A percentile compares a stretch with the other conserved stretches of the same genome.
These are phyloP conservation scores for Smutsia gigantea DNA, from an alignment of 2,797 vertebrate genomes.

Conservation along the genomic window DNA sequence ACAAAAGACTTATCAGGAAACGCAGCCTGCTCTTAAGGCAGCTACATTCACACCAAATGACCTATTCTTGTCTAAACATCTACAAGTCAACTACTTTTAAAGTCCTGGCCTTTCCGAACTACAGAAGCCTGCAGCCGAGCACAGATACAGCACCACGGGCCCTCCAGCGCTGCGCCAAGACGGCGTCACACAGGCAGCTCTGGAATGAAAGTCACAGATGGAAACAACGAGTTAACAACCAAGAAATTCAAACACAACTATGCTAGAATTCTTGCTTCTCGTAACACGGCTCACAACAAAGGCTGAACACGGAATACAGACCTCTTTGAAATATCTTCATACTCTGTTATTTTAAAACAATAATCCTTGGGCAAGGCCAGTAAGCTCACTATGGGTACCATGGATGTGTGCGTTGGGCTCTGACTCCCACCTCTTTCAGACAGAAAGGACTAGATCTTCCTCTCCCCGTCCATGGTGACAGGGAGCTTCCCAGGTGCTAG, in stretches of 20 bases:
- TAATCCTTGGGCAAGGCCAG: neutral
- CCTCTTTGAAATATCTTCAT: neutral
- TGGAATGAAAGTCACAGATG: neutral
- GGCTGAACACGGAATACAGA: neutral
- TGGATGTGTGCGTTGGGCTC: conserved; percentile 90
- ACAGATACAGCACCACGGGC: neutral
- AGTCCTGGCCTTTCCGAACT: neutral
- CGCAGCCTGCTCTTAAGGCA: neutral
- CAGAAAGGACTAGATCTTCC: conserved; percentile 90
- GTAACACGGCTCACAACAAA: neutral
- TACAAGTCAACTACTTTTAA: neutral
- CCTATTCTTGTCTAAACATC: neutral
- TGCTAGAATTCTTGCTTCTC: neutral
- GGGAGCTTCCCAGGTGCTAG: conserved; percentile 88
- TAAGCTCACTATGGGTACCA: conserved; percentile 89
- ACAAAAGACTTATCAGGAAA: neutral
- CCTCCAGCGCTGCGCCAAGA: no score
- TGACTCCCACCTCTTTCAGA: conserved; percentile 91
- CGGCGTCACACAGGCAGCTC: no score
- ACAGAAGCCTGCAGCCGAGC: neutral
- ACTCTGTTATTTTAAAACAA: neutral
- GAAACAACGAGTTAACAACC: neutral
- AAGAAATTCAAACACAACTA: neutral
- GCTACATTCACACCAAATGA: neutral
- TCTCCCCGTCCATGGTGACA: conserved; percentile 82